Conservation (phyloP, 2,797 vertebrate genomes). For the Xenentodon cancila region DNA sequence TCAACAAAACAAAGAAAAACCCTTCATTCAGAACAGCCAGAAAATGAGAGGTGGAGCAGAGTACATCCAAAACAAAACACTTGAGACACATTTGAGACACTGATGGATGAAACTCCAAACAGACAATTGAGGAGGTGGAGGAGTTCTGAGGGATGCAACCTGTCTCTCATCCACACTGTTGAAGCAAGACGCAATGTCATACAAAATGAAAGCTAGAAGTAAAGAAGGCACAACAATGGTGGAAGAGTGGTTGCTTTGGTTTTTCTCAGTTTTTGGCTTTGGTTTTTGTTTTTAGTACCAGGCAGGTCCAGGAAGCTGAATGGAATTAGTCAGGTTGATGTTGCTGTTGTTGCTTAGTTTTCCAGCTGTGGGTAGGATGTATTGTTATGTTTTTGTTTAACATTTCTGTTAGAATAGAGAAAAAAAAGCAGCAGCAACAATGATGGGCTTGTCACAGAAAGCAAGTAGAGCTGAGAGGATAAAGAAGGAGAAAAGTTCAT, state of each 20-base stretch:
- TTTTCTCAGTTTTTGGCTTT: conserved; percentile 32
- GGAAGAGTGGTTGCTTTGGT: conserved; percentile 68
- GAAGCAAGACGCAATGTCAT: conserved; percentile 81
- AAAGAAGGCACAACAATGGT: conserved; percentile 79
- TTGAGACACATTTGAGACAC: conserved; percentile 64
- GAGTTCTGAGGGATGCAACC: conserved; percentile 78
- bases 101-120: conserved; percentile 60
- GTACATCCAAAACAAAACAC: conserved; percentile 82
- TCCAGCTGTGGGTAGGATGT: conserved; percentile 87
- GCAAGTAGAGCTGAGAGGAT: conserved; percentile 15
- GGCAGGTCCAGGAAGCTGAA: conserved; percentile 93
- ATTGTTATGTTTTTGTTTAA: conserved; percentile 68
- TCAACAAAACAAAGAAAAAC: conserved; percentile 42
- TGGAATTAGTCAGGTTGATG: conserved; percentile 88
- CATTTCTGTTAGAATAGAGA: conserved; percentile 88
- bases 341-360: conserved; percentile 82
- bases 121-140: conserved; percentile 65
- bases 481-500: conserved; percentile 5
- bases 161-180: conserved; percentile 89
- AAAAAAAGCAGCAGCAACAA: conserved; percentile 95
- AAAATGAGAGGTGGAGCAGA: conserved; percentile 70
- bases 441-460: conserved; percentile 84
- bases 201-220: conserved; percentile 87
- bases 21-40: conserved; percentile 83
- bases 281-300: conserved; percentile 86